Percentiles rank a stretch among this genome's conserved stretches.
phyloP scores from a whole-genome alignment of 2,888 invertebrate species.

The Miltochrista miniata region DNA sequence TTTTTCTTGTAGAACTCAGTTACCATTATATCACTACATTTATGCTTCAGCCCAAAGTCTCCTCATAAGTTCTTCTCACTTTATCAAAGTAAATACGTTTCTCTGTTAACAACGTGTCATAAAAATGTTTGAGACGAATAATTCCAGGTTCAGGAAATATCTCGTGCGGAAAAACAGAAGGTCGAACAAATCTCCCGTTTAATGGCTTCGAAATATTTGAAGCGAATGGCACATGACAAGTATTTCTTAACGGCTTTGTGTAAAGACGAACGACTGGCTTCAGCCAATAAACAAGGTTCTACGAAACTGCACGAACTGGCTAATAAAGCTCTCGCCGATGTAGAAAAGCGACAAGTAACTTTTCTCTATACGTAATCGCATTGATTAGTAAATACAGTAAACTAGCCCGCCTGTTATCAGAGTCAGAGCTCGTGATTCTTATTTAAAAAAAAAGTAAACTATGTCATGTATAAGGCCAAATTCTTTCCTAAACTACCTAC shows the following conservation, averaged over 20 bases:
- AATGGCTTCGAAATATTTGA: constrained; percentile 78
- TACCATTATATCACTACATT: no score
- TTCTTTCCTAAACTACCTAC: no score
- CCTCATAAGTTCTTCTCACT: neutral
- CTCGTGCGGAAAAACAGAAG: constrained; percentile 67
- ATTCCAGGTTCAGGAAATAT: constrained; percentile 69
- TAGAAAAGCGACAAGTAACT: constrained; percentile 68
- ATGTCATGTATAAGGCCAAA: no score
- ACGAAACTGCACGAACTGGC: constrained; percentile 63
- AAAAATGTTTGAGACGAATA: constrained; percentile 41
- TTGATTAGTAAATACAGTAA: no score
- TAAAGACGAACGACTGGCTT: constrained; percentile 69
- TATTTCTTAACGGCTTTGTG: constrained; percentile 69
- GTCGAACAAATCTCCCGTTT: constrained; percentile 65
- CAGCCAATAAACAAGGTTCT: constrained; percentile 72
- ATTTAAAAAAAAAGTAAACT: no score
- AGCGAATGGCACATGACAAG: constrained; percentile 78
- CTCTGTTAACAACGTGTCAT: constrained; percentile 20
- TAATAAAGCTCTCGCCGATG: constrained; percentile 63
- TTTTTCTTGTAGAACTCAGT: no score
- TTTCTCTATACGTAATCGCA: no score
- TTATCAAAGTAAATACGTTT: constrained; percentile 23
- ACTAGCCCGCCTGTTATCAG: no score
- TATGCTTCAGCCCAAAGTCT: neutral
- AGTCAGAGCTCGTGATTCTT: no score